These are phyloP conservation scores for Rhabdornis inornatus DNA, from an alignment of 2,113 vertebrate genomes.

Conservation along the genomic window DNA sequence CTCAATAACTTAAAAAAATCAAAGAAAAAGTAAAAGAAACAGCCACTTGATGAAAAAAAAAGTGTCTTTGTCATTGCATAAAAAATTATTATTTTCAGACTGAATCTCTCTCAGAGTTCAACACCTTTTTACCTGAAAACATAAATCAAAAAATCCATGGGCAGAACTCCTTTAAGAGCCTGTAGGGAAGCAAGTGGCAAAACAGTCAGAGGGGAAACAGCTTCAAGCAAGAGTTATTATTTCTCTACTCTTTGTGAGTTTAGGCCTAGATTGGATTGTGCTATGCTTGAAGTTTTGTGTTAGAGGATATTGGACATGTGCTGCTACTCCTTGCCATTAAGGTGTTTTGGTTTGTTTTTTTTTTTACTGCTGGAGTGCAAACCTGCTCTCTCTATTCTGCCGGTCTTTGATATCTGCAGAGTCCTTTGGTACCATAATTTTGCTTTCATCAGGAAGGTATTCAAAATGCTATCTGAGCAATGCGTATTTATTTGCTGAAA, in stretches of 20 bases:
- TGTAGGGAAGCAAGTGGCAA: not conserved
- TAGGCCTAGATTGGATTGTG: not conserved
- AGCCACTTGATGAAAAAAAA: not conserved
- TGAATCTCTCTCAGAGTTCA: not conserved
- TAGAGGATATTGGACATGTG: not conserved
- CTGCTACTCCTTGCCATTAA: conserved; percentile 2
- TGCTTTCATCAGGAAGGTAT: not conserved
- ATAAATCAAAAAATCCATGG: not conserved
- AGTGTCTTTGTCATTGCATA: not conserved
- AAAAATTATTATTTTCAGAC: not conserved
- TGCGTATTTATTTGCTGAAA: not conserved
- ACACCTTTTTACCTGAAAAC: fast-evolving
- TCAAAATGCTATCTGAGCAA: not conserved
- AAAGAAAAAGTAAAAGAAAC: not conserved
- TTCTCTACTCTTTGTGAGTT: not conserved
- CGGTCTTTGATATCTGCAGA: not conserved
- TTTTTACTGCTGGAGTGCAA: not conserved
- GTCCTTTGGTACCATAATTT: not conserved
- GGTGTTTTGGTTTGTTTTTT: too few relatives aligned
- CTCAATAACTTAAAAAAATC: not conserved
- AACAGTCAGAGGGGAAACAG: not conserved
- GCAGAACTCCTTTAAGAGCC: not conserved
- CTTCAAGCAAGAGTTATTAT: not conserved
- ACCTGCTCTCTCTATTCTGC: not conserved
- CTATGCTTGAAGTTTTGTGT: not conserved